Evolutionary conservation across 2,797 vertebrate genomes (phyloP), one percentile per base, ranked within the genome.

Genomic region (Gymnothorax reevesii): DNA sequence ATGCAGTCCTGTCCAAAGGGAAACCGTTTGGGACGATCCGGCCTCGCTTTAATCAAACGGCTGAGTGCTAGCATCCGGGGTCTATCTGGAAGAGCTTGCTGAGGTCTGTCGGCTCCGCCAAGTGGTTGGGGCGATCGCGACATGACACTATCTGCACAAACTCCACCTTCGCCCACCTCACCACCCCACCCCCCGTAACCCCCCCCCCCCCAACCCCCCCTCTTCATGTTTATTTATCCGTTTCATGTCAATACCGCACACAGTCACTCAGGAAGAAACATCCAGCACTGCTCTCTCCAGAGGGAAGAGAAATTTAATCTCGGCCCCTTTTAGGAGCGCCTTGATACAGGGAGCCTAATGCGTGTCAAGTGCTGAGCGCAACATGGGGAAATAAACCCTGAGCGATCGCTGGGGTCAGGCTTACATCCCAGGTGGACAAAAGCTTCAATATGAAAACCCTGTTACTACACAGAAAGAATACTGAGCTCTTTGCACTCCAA

Each of bases 181-280:
- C 42, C 66, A 69, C n/a, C 82, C 27, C 64, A 83, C 55, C 82
- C 79, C 79, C 49, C 60, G 80, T n/a, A 57, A 57, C 57, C 57
- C 57, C 33, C 75, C 54, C 69, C 54, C 80, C 27, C 77, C n/a
- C n/a, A n/a, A 84, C 60, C 80, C 77, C 82, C 87, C 86, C 89
- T 88, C 89, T 85, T 88, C 88, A 89, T 88, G 89, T 91, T 89
- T 89, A 89, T 90, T 89, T 89, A 90, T 89, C 87, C 86, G 84
- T 73, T 59, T 82, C 54, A 86, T 87, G 89, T 90, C 88, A 88
- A 88, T 90, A 91, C 87, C 88, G 88, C 86, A 80, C 88, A 88
- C 87, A 75, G 88, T 86, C 87, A 84, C 86, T 89, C 86, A 87
- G 88, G 77, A 87, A 86, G 84, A 84, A 87, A 88, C 86, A 90